These are phyloP conservation scores for Meleagris gallopavo DNA, from an alignment of 2,113 vertebrate species.

Conservation along the genomic window DNA sequence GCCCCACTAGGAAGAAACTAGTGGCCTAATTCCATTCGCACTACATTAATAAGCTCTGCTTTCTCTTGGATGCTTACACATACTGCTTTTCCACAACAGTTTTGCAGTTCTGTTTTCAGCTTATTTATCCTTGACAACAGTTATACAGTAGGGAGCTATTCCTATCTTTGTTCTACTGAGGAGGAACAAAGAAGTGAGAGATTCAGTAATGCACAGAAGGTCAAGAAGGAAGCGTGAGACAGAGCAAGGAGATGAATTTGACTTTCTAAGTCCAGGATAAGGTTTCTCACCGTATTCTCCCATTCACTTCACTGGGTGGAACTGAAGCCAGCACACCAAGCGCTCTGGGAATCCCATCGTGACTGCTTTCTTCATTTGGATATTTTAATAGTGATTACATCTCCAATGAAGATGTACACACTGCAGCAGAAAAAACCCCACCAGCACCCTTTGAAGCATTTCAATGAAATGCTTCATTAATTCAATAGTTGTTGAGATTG, in stretches of 20 bases:
- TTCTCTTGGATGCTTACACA: rapidly evolving
- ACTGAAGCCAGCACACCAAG: rapidly evolving
- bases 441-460: conserved; percentile 13
- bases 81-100: neutral
- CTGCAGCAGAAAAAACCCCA: neutral
- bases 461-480: conserved; percentile 46
- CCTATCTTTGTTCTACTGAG: neutral
- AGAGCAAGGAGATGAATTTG: neutral
- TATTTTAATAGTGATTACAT: neutral
- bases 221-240: neutral
- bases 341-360: neutral
- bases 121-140: neutral
- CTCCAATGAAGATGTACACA: neutral
- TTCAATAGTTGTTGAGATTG: conserved; percentile 23
- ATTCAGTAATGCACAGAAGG: neutral
- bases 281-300: neutral
- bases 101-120: neutral
- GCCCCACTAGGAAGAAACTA: rapidly evolving
- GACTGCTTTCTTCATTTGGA: neutral
- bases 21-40: neutral
- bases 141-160: neutral
- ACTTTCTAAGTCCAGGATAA: neutral
- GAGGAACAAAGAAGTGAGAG: neutral
- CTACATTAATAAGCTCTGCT: neutral
- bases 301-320: neutral